Evolutionary conservation across 2,888 invertebrate species (phyloP).

Genomic region (Ethmia dodecea): DNA sequence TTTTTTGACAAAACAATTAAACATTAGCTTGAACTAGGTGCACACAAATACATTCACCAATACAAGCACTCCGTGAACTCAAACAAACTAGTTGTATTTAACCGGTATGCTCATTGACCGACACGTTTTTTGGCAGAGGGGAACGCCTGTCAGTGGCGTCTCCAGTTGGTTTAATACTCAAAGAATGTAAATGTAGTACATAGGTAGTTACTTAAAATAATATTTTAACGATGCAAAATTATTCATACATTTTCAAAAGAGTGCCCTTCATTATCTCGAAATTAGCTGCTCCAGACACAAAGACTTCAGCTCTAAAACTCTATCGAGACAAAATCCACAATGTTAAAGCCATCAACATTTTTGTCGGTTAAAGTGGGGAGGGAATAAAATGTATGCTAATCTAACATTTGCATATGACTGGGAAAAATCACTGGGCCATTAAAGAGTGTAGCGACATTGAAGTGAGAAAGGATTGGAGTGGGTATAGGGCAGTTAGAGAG

Average conservation of each 20-base stretch:
- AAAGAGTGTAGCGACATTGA: conserved; percentile 45
- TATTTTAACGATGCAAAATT: no score
- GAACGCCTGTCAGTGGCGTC: no score
- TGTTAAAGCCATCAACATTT: conserved; percentile 43
- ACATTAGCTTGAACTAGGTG: no score
- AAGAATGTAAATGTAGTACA: no score
- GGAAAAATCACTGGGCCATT: conserved; percentile 63
- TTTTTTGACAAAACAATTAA: no score
- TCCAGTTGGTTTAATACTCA: no score
- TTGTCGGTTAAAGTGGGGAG: conserved; percentile 32
- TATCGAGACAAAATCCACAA: conserved; percentile 34
- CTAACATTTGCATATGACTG: conserved; percentile 62
- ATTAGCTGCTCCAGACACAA: conserved; percentile 23
- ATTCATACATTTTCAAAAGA: neutral
- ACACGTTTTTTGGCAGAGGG: no score
- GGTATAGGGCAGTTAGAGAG: conserved; percentile 32
- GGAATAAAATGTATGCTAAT: conserved; percentile 64
- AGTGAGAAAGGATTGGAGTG: conserved; percentile 40
- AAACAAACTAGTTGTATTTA: no score
- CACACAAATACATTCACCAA: no score
- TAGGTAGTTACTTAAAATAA: no score
- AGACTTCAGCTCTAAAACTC: conserved; percentile 23
- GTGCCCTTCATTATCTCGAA: conserved; percentile 12
- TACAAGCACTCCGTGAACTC: no score
- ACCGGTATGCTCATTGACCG: no score